These are phyloP conservation scores for Ctenicera cuprea DNA, from an alignment of 2,888 invertebrate species.

Conservation along the genomic window DNA sequence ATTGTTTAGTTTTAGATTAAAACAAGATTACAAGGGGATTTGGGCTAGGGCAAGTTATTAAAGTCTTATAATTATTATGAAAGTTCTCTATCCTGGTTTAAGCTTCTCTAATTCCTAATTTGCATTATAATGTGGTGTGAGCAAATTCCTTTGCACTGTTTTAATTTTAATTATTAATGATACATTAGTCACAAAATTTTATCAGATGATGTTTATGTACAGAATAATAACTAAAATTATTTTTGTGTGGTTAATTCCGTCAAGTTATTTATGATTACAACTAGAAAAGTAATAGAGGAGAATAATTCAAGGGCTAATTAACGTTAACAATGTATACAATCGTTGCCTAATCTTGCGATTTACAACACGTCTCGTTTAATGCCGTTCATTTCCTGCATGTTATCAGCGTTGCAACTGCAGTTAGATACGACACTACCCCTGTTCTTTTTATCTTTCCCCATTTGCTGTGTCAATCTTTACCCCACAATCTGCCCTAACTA, in stretches of 20 bases:
- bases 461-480: conserved; percentile 41
- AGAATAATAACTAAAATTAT: too few species aligned
- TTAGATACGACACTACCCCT: conserved; percentile 34
- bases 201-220: background rate
- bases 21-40: too few species aligned
- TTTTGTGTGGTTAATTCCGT: too few species aligned
- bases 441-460: conserved; percentile 38
- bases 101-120: background rate
- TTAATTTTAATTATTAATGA: background rate
- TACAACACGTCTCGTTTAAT: conserved; percentile 22
- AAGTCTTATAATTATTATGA: too few species aligned
- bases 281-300: too few species aligned
- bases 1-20: too few species aligned
- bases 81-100: too few species aligned
- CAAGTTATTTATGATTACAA: too few species aligned
- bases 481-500: conserved; percentile 43
- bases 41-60: too few species aligned
- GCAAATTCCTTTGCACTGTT: background rate
- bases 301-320: too few species aligned
- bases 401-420: conserved; percentile 44
- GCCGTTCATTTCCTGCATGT: conserved; percentile 39
- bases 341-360: background rate
- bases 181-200: background rate
- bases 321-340: too few species aligned
- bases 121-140: background rate